Evolutionary conservation across 2,797 vertebrate genomes (phyloP).

Genomic region (Gadopsis bispinosus): DNA sequence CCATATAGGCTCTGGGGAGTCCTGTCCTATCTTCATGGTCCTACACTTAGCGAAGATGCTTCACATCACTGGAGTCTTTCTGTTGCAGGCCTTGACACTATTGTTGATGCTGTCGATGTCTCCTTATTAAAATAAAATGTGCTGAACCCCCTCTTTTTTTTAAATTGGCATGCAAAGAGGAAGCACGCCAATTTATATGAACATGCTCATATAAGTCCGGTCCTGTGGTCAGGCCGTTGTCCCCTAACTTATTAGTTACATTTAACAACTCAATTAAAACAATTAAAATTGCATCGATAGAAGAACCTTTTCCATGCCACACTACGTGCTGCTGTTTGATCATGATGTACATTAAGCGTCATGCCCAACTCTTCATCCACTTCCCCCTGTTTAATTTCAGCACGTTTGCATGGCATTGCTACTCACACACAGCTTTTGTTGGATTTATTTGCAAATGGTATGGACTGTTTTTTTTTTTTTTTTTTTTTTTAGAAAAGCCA

Average conservation of each 20-base stretch:
- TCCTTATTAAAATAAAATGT: neutral
- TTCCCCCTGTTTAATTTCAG: neutral
- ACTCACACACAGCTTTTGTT: conserved; percentile 7
- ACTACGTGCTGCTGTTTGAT: neutral
- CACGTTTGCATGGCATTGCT: neutral
- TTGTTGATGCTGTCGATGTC: too few relatives aligned
- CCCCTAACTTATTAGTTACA: too few relatives aligned
- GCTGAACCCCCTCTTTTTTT: neutral
- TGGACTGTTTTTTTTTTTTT: too few relatives aligned
- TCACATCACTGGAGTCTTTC: neutral
- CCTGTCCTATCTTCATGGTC: neutral
- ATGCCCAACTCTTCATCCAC: neutral
- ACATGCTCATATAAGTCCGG: too few relatives aligned
- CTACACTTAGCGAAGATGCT: neutral
- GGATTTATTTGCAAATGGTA: neutral
- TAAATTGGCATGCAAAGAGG: neutral
- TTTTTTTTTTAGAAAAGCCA: neutral
- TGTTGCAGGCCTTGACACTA: neutral
- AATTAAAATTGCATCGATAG: neutral
- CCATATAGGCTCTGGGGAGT: neutral
- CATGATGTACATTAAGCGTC: neutral
- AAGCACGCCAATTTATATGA: neutral
- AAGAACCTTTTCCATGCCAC: neutral
- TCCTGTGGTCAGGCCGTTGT: neutral
- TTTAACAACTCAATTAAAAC: neutral